Evolutionary conservation across 53 echinoderm and acorn worm species (phyloP), one percentile per base, ranked within the genome.

Genomic region (Stichopus horrens): DNA sequence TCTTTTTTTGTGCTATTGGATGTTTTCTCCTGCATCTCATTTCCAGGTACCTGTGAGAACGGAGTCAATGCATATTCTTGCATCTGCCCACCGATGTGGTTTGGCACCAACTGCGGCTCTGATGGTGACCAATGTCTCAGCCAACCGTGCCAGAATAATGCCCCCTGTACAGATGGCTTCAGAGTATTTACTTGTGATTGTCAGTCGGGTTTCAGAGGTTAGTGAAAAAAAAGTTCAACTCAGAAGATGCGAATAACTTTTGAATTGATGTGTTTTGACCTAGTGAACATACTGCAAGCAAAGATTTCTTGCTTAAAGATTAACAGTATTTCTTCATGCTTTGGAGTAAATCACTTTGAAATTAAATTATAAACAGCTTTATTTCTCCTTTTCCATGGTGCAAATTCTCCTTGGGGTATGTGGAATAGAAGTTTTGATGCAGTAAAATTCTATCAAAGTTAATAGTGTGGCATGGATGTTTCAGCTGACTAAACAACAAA

Each of bases 121-220:
- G 96, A 96, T 55, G 96, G 96, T 11, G 89, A 96, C 83, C 96
- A 96, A 80, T 96, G 96, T 83, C 54, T 37, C 10, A 82, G 87
- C 54, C 88, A 90, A 76, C 96, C 96, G 6, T 96, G 96, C 73
- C 93, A 92, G 74, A 96, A 96, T 73, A 92, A 91, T 20, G 96
- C 87, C 13, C 63, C 86, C 9, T 96, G 96, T 88, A 60, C 55
- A 5, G 96, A 96, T 89, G 88, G 90, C 0, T 80, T 90, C 59
- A 93, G 90, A 21, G 37, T 58, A 19, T 96, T 86, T 54, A 76
- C 80, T 5, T 96, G 96, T 83, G 18, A 19, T 5, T 96, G 96
- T 89, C 73, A 83, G 0, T 54, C 79, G 54, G 88, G 90, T 11
- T 99, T 88, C 60, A 67, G 74, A 23, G 99, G 99, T 23, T 66